Base-by-base conservation (phyloP, 1,140 invertebrate genomes). In the Magallana ariakensis region DNA sequence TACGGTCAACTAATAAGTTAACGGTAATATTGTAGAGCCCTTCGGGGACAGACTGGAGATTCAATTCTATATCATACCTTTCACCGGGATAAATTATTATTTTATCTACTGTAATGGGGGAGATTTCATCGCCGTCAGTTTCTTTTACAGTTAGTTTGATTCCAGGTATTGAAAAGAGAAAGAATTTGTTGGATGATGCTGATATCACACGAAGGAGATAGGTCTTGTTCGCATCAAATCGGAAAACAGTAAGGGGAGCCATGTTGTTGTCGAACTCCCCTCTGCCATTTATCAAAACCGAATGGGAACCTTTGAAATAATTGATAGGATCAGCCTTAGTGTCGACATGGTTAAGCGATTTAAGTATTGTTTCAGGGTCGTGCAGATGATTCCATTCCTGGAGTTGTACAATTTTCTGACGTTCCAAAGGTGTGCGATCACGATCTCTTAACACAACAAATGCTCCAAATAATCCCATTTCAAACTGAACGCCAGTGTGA, bases 341-440 rank as follows among this genome's bases (percentile, higher is more conserved):
- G 33, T 46, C 33, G 5, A 46, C 33, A 46, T 46, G 33, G 33
- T 46, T 46, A 46, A 11, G 15, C 0, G 58, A 10, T 60, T 16
- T 16, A 15, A 15, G 58, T 60, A 60, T 11, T 16, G 58, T 60
- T 10, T 89, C 88, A 11, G 91, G 86, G 54, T 92, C 91, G 70
- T 86, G 87, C 16, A 93, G 89, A 82, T 93, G 91, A 85, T 92
- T 92, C 90, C 91, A 93, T 83, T 93, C 93, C 81, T 90, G 88
- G 8, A 91, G 58, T 33, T 87, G 85, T 85, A 91, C 86, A 7
- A 91, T 88, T 13, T 86, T 66, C 66, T 93, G 90, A 81, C 91
- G 86, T 33, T 88, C 60, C 6, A 56, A 10, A 1, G 15, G 56
- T 13, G 85, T 16, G 57, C 11, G 11, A 62, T 75, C 85, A 55